Conservation (phyloP, 1,140 invertebrate genomes). For the Samia ricini region DNA sequence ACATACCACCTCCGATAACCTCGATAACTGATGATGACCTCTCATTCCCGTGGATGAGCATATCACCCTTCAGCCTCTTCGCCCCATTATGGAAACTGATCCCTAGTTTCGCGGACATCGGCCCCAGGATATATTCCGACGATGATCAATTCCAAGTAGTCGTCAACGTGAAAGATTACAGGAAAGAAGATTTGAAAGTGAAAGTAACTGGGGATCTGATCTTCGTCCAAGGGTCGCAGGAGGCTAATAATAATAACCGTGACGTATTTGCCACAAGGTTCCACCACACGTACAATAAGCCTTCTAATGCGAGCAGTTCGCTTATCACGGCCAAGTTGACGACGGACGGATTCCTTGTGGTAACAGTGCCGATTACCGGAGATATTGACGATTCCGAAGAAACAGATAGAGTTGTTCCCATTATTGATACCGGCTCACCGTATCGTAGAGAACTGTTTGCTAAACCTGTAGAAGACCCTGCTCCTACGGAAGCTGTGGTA, state of each 20-base stretch:
- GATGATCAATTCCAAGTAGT: constrained; percentile 61
- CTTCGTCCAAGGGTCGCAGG: constrained; percentile 63
- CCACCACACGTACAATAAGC: constrained; percentile 65
- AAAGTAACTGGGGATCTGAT: constrained; percentile 61
- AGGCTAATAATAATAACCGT: constrained; percentile 54
- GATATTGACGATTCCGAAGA: constrained; percentile 25
- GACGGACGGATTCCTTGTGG: constrained; percentile 47
- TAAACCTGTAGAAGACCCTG: constrained; percentile 20
- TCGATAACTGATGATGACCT: constrained; percentile 49
- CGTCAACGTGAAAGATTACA: constrained; percentile 65
- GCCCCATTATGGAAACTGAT: constrained; percentile 55
- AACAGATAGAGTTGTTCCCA: constrained; percentile 50
- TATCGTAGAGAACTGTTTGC: constrained; percentile 32
- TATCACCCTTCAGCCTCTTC: constrained; percentile 58
- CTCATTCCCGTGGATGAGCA: constrained; percentile 56
- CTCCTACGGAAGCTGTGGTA: constrained; percentile 7
- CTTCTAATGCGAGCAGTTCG: constrained; percentile 45
- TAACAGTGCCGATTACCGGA: constrained; percentile 42
- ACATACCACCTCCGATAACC: constrained; percentile 41
- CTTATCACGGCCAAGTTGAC: constrained; percentile 51
- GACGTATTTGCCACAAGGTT: constrained; percentile 66
- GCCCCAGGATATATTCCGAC: constrained; percentile 52
- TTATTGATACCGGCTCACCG: constrained; percentile 43
- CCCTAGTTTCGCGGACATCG: constrained; percentile 59
- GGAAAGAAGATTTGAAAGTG: constrained; percentile 59